Conservation (phyloP, 1,140 invertebrate genomes). For the Leucophenga varia region DNA sequence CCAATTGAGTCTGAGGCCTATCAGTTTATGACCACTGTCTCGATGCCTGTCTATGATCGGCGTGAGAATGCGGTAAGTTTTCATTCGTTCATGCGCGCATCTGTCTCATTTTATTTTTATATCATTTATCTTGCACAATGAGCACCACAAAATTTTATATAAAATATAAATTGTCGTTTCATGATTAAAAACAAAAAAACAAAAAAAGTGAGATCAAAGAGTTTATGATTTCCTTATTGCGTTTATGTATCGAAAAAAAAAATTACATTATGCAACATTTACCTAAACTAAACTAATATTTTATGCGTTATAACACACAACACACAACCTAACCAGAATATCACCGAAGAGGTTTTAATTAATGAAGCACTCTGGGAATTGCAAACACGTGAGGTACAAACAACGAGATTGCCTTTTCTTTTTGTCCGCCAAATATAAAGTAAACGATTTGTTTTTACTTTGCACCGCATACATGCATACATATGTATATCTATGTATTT, state of each 20-base stretch:
- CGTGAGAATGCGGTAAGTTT: constrained; percentile 73
- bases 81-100: no score
- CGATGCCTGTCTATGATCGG: constrained; percentile 87
- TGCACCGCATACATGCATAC: constrained; percentile 53
- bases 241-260: no score
- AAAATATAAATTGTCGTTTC: not conserved
- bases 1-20: constrained; percentile 65
- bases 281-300: constrained; percentile 48
- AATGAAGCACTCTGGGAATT: constrained; percentile 90
- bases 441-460: constrained; percentile 53
- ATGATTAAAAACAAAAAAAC: not conserved
- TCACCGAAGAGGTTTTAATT: constrained; percentile 90
- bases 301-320: constrained; percentile 51
- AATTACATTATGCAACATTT: no score
- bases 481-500: no score
- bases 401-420: constrained; percentile 30
- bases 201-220: no score
- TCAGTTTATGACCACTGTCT: constrained; percentile 85
- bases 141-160: not conserved
- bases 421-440: constrained; percentile 50
- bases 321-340: constrained; percentile 70
- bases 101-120: not conserved
- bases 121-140: constrained; percentile 4
- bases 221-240: no score
- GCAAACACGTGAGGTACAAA: constrained; percentile 83